Base-by-base conservation (phyloP, 2,888 invertebrate species). In the Leptinotarsa juncta region DNA sequence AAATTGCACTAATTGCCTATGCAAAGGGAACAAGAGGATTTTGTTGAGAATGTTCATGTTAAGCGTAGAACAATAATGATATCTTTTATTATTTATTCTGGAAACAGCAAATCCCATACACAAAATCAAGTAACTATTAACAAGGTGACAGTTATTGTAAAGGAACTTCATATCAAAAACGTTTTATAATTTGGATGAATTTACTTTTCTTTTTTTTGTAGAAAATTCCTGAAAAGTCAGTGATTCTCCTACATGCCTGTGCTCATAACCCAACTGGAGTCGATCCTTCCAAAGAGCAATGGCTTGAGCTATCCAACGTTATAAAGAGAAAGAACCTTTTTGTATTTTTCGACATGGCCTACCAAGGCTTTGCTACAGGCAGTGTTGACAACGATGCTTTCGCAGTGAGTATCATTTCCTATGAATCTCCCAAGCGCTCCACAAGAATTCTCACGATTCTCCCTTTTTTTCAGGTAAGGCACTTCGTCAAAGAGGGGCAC, bases 251-350 rank as follows among this genome's bases (percentile, higher is more conserved):
- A 55, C 99, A 99, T 87, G 98, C 98, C 1, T 99, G 98, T 89
- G 98, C 99, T 10, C 99, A 99, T 89, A 99, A 99, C 90, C 99
- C 99, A 16, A 99, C 99, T 42, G 97, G 97, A 18, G 96, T 97
- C 3, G 97, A 97, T 89, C 97, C 97, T 3, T 93, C 89, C 77
- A 91, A 91, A 7, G 94, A 95, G 73, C 96, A 98, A 86, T 99
- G 99, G 99, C 89, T 92, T 73, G 94, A 97, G 88, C 90, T 99
- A 2, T 96, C 97, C 1, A 87, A 92, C 81, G 88, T 97, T 5
- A 92, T 98, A 76, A 97, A 96, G 87, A 90, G 93, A 77, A 92
- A 90, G 83, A 93, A 96, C 71, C 87, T 98, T 23, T 95, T 95
- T 86, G 96, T 97, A 48, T 99, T 94, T 90, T 97, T 99, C 87